These are phyloP conservation scores for Centropristis striata DNA, from an alignment of 2,113 vertebrate species.

Conservation along the genomic window DNA sequence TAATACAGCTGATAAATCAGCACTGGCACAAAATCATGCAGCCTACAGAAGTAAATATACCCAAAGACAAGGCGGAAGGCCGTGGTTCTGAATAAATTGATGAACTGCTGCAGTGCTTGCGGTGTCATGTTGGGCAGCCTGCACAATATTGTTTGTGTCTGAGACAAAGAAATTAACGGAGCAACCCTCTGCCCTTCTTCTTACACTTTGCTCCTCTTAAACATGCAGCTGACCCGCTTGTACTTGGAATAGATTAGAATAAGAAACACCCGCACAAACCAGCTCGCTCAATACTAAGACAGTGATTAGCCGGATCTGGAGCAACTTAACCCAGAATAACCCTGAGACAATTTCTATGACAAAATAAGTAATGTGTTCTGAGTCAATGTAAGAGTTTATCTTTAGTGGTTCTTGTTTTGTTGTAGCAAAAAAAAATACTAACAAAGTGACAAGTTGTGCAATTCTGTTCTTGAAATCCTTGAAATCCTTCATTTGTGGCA, in stretches of 20 bases:
- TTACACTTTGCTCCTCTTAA: conserved; percentile 4
- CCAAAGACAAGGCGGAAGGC: background rate
- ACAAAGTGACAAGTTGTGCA: background rate
- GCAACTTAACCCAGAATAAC: conserved; percentile 6
- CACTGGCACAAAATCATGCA: background rate
- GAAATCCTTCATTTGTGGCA: background rate
- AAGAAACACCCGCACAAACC: background rate
- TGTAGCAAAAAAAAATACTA: background rate
- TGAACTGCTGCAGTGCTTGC: background rate
- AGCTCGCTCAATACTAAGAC: background rate
- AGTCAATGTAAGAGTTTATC: background rate
- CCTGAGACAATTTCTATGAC: background rate
- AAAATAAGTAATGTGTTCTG: background rate
- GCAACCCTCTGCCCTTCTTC: conserved; percentile 2
- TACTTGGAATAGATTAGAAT: conserved; percentile 4
- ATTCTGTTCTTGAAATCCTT: background rate
- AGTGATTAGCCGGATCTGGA: background rate
- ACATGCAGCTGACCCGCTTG: conserved; percentile 3
- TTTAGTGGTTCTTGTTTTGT: background rate
- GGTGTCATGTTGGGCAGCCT: background rate
- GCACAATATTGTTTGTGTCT: background rate
- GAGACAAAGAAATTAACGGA: background rate
- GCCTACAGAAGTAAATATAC: background rate
- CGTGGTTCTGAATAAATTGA: conserved; percentile 16
- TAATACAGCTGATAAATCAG: background rate